Percentiles rank a stretch among this genome's conserved stretches.
Conservation (phyloP, 2,797 vertebrate species). For the Myripristis murdjan region DNA sequence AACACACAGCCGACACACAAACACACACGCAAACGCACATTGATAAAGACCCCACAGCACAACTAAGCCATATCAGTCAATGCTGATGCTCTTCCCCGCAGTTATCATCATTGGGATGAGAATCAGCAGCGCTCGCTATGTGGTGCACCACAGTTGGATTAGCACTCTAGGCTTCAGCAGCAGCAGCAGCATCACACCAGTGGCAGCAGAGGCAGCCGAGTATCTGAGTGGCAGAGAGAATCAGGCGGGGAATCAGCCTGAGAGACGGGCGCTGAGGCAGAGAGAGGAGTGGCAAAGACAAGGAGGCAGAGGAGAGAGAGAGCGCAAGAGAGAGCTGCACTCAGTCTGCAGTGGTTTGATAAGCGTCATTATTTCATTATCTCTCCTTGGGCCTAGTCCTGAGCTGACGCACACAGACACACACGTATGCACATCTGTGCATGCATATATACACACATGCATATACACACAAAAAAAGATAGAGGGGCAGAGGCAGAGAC, state of each 20-base stretch:
- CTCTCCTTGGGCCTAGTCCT: slow-evolving; percentile 77
- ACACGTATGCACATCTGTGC: slow-evolving; percentile 26
- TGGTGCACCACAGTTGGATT: slow-evolving; percentile 60
- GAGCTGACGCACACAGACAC: slow-evolving; percentile 65
- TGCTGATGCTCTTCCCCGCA: slow-evolving; percentile 5
- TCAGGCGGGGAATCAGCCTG: slow-evolving; percentile 68
- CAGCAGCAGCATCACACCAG: slow-evolving; percentile 13
- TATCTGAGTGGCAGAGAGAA: slow-evolving; percentile 68
- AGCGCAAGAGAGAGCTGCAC: slow-evolving; percentile 65
- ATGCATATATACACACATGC: slow-evolving; percentile 46
- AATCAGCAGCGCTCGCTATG: slow-evolving; percentile 9
- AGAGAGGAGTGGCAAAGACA: slow-evolving; percentile 61
- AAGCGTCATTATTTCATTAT: slow-evolving; percentile 87
- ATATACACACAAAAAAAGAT: slow-evolving; percentile 23
- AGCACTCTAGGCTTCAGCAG: slow-evolving; percentile 39
- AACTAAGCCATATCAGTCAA: slow-evolving; percentile 28
- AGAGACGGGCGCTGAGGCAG: slow-evolving; percentile 63
- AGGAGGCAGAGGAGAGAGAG: slow-evolving; percentile 50
- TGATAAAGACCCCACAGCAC: slow-evolving; percentile 26
- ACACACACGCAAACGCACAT: slow-evolving; percentile 6
- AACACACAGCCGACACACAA: slow-evolving; percentile 1
- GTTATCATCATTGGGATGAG: slow-evolving; percentile 31
- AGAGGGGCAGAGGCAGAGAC: slow-evolving; percentile 1
- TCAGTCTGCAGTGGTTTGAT: slow-evolving; percentile 83
- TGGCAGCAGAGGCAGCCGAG: slow-evolving; percentile 19